Evolutionary conservation across 2,113 vertebrate species (phyloP).

Genomic region (Leucosticte australis): DNA sequence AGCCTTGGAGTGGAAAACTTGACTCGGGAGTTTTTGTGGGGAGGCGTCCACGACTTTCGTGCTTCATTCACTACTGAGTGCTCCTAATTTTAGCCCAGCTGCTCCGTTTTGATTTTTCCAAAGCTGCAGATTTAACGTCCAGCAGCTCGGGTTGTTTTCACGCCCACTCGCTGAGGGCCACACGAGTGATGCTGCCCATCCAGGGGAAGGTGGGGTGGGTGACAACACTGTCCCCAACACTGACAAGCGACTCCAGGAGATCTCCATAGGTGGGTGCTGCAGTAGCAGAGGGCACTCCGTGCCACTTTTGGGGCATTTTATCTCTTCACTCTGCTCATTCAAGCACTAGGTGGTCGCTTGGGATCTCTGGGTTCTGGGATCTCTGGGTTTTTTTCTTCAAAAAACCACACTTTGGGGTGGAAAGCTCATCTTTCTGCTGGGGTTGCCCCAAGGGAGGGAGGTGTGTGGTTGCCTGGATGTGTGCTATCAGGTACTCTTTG

Average conservation of each 20-base stretch:
- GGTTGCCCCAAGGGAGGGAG: not conserved
- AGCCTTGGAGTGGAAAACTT: slow-evolving; percentile 33
- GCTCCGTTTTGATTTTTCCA: slow-evolving; percentile 46
- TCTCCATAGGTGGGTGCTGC: not conserved
- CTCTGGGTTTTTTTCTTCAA: not conserved
- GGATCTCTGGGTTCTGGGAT: not conserved
- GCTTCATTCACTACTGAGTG: not conserved
- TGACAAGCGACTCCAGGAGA: not conserved
- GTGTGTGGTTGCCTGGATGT: not conserved
- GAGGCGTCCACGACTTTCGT: not conserved
- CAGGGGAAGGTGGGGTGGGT: not conserved
- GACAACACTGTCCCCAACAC: not conserved
- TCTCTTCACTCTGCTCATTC: not conserved
- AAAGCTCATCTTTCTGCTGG: not conserved
- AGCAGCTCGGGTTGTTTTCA: slow-evolving; percentile 22
- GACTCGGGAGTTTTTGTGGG: not conserved
- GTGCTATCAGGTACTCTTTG: not conserved
- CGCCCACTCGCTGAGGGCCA: not conserved
- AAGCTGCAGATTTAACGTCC: not conserved
- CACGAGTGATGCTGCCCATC: not conserved
- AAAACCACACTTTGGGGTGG: not conserved
- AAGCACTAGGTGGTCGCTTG: not conserved
- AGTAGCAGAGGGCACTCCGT: not conserved
- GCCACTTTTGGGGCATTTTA: not conserved
- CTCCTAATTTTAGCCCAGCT: slow-evolving; percentile 50